Percentiles rank a stretch among this genome's conserved stretches.
Conservation (phyloP, 2,797 vertebrate species). For the Mormyrops attenuatus region DNA sequence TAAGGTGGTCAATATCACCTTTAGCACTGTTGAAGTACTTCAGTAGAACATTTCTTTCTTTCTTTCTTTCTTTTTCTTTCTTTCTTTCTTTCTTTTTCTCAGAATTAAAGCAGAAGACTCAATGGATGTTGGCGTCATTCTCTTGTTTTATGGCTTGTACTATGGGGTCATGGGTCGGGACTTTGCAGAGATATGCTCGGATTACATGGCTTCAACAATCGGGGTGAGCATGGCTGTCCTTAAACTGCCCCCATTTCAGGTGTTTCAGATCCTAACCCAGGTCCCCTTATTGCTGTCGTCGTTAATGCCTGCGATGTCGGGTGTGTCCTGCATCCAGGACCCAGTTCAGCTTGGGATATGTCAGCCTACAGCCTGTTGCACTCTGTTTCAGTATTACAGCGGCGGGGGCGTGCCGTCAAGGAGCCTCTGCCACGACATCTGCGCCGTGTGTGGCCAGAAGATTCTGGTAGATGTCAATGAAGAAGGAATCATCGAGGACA, state of each 20-base stretch:
- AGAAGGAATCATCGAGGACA: conserved; percentile 68
- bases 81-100: not conserved
- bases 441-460: conserved; percentile 61
- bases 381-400: conserved; percentile 57
- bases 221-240: conserved; percentile 38
- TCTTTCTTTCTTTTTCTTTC: not conserved
- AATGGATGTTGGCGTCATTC: conserved; percentile 58
- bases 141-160: conserved; percentile 65
- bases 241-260: not conserved
- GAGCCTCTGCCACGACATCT: conserved; percentile 55
- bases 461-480: conserved; percentile 65
- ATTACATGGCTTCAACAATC: conserved; percentile 63
- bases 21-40: too few species aligned
- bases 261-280: not conserved
- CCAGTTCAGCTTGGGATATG: not conserved
- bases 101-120: conserved; percentile 64
- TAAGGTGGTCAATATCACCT: not conserved
- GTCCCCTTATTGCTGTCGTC: not conserved
- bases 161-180: conserved; percentile 60
- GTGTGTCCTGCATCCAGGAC: not conserved
- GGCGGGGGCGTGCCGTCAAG: conserved; percentile 56
- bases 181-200: conserved; percentile 67
- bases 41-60: not conserved
- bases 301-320: not conserved
- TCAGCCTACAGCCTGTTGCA: not conserved